Base-by-base conservation (phyloP, 2,113 vertebrate species). In the Theropithecus gelada region DNA sequence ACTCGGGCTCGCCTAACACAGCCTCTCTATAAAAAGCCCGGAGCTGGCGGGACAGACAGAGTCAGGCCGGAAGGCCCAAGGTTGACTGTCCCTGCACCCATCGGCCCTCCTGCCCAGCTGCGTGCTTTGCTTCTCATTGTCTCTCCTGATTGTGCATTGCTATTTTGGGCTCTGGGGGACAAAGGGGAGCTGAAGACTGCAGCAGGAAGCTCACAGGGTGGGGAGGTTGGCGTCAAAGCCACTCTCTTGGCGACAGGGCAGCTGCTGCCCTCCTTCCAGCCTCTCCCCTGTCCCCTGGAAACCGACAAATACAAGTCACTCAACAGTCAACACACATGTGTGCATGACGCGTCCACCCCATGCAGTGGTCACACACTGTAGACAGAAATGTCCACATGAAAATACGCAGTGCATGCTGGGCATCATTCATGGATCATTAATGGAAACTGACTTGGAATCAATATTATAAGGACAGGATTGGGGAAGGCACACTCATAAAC, bases 241-340 rank as follows among this genome's bases (percentile, higher is more conserved):
- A 43, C 43, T 78, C 84, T 92, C 84, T 16, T 23, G 20, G 70
- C 0, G 0, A 83, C 32, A 3, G 30, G 87, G 55, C 88, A 97
- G 92, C 96, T 97, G 95, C 92, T 83, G 59, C 81, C 89, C 87
- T 89, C 94, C 79, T 85, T 57, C 30, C 40, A 64, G 70, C 72
- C 94, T 94, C 64, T 90, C 85, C 79, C 78, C 45, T 76, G 27
- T 90, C 78, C 94, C 96, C 92, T 93, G 35, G 91, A 97, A 95
- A 97, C 93, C 40, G 10, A 70, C 87, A 93, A 85, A 97, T n/a
- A 96, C 89, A 93, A 55, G 5, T 20, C 3, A 5, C 76, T 90
- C 66, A 75, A 94, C 83, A 95, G 40, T 96, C 96, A 75, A 64
- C 73, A 93, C 23, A 81, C 0, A 17, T 0, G 6, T 30, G 30